Conservation (phyloP, 2,797 vertebrate species). For the Arnoldichthys spilopterus region DNA sequence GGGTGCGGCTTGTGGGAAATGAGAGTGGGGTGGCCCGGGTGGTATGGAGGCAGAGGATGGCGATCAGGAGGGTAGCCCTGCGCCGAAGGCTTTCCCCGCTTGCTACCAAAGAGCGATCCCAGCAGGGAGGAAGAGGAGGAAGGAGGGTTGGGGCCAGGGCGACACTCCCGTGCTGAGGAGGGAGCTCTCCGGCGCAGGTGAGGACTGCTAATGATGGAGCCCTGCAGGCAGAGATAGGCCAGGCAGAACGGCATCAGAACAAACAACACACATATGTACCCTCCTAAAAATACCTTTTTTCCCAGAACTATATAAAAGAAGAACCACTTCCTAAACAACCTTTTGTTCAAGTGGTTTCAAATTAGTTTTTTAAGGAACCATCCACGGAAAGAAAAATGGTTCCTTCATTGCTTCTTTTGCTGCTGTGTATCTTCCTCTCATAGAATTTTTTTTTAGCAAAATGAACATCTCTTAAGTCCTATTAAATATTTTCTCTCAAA, state of each 20-base stretch:
- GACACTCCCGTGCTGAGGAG: conserved; percentile 82
- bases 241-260: conserved; percentile 60
- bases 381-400: background rate
- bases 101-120: conserved; percentile 92
- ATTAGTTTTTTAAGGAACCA: too few relatives aligned
- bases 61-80: conserved; percentile 77
- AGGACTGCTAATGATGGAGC: conserved; percentile 99
- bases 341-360: background rate
- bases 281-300: background rate
- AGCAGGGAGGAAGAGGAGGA: conserved; percentile 92
- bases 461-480: too few relatives aligned
- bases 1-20: conserved; percentile 85
- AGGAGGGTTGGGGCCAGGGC: conserved; percentile 85
- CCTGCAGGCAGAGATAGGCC: conserved; percentile 83
- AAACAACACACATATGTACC: background rate
- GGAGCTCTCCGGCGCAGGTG: conserved; percentile 91
- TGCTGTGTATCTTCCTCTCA: too few relatives aligned
- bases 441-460: background rate
- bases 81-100: conserved; percentile 84
- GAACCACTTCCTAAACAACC: background rate
- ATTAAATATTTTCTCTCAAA: background rate
- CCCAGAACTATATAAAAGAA: background rate
- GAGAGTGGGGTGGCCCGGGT: conserved; percentile 78
- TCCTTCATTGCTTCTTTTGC: background rate
- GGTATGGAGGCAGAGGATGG: conserved; percentile 63